These are phyloP conservation scores for Heliconius hermathena DNA, from an alignment of 1,140 invertebrate genomes.

Conservation along the genomic window DNA sequence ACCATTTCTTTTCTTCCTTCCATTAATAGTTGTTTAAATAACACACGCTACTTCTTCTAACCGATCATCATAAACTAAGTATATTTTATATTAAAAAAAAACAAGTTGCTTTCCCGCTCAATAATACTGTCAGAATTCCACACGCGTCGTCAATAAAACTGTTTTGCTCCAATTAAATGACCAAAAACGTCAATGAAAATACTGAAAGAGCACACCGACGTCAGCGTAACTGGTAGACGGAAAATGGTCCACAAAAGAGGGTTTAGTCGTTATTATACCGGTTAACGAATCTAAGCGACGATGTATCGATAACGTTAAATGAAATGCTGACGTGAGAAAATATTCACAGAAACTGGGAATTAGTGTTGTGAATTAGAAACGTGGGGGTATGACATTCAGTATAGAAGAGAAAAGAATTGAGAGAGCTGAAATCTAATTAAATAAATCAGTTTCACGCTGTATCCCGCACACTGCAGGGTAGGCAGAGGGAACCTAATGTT, in stretches of 20 bases:
- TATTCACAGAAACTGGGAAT: conserved; percentile 19
- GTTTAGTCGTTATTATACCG: conserved; percentile 26
- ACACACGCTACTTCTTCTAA: no score
- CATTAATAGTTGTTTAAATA: no score
- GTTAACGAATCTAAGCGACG: conserved; percentile 30
- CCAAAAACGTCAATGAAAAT: conserved; percentile 17
- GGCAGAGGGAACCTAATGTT: no score
- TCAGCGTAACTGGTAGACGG: conserved; percentile 22
- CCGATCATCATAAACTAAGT: no score
- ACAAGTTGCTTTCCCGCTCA: not conserved
- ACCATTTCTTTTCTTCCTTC: no score
- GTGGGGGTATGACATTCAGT: not conserved
- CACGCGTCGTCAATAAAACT: not conserved
- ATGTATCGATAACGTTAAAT: conserved; percentile 26
- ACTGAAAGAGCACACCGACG: conserved; percentile 1
- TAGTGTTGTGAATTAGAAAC: conserved; percentile 19
- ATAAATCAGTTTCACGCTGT: no score
- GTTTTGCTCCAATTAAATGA: conserved; percentile 15
- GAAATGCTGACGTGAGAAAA: conserved; percentile 29
- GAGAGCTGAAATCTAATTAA: not conserved
- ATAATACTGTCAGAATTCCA: not conserved
- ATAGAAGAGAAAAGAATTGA: not conserved
- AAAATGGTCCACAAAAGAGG: conserved; percentile 25
- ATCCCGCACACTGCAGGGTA: no score
- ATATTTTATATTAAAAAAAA: no score